Evolutionary conservation across 2,113 vertebrate genomes (phyloP).

Genomic region (Fulmarus glacialis): DNA sequence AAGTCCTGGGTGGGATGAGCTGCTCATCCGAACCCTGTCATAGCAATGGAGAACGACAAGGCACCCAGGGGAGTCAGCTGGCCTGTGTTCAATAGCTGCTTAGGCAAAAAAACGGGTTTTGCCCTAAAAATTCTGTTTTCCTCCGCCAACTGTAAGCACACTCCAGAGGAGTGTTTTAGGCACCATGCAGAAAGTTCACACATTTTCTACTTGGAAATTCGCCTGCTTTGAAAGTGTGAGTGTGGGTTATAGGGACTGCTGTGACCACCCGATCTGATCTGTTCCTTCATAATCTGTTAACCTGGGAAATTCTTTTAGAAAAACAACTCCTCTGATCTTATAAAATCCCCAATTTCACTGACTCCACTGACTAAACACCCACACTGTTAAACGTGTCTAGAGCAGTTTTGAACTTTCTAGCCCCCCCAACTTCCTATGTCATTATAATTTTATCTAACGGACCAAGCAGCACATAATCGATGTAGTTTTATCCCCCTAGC

Average conservation of each 20-base stretch:
- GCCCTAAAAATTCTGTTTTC: background rate
- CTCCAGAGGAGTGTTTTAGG: background rate
- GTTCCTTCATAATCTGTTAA: background rate
- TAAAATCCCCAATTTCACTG: background rate
- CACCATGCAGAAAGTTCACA: background rate
- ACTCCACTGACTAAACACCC: background rate
- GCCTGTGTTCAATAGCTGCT: background rate
- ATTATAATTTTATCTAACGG: background rate
- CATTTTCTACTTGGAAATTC: background rate
- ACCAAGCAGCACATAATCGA: accelerated
- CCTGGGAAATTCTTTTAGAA: background rate
- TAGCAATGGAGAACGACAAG: background rate
- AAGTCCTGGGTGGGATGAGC: background rate
- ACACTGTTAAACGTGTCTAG: background rate
- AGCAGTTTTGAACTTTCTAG: background rate
- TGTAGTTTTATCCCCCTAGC: background rate
- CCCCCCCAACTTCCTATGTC: background rate
- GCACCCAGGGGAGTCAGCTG: background rate
- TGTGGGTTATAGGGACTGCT: background rate
- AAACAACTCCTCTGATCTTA: background rate
- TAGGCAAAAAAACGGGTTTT: background rate
- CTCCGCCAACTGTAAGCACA: background rate
- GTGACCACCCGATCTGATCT: background rate
- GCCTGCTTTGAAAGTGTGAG: background rate
- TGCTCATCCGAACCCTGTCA: background rate